Conservation (phyloP, 2,113 vertebrate species). For the Sylvilagus bachmani region DNA sequence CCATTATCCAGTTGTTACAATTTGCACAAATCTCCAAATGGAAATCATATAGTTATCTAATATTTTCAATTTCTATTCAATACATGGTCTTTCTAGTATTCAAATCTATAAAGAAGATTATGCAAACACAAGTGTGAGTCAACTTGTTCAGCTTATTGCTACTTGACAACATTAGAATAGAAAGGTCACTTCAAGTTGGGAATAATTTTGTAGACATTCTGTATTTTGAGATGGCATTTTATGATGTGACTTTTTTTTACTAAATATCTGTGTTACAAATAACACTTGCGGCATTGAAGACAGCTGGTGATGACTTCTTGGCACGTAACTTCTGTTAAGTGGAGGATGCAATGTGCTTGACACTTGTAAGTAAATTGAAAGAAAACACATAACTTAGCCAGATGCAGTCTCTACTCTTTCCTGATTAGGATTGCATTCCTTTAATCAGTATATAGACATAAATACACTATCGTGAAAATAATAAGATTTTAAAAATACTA, state of each 20-base stretch:
- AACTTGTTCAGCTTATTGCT: not conserved
- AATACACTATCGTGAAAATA: slow-evolving; percentile 88
- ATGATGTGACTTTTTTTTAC: slow-evolving; percentile 29
- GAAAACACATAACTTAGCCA: slow-evolving; percentile 88
- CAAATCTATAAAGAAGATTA: not conserved
- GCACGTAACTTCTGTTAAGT: slow-evolving; percentile 76
- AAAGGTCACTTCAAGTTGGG: not conserved
- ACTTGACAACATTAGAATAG: not conserved
- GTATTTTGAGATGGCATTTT: not conserved
- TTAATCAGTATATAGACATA: slow-evolving; percentile 91
- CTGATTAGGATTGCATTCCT: slow-evolving; percentile 89
- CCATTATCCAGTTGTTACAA: not conserved
- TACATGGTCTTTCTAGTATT: not conserved
- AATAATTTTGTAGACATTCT: not conserved
- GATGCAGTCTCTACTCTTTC: slow-evolving; percentile 79
- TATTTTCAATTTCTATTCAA: not conserved
- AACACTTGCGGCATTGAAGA: slow-evolving; percentile 67
- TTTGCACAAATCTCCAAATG: not conserved
- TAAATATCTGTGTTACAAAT: slow-evolving; percentile 37
- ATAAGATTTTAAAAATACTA: slow-evolving; percentile 83
- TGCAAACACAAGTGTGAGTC: not conserved
- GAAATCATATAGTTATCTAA: not conserved
- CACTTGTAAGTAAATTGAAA: slow-evolving; percentile 88
- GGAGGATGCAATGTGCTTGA: slow-evolving; percentile 63
- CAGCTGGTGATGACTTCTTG: slow-evolving; percentile 76